phyloP scores from a whole-genome alignment of 2,888 invertebrate species.

The Lamellibrachia satsuma region DNA sequence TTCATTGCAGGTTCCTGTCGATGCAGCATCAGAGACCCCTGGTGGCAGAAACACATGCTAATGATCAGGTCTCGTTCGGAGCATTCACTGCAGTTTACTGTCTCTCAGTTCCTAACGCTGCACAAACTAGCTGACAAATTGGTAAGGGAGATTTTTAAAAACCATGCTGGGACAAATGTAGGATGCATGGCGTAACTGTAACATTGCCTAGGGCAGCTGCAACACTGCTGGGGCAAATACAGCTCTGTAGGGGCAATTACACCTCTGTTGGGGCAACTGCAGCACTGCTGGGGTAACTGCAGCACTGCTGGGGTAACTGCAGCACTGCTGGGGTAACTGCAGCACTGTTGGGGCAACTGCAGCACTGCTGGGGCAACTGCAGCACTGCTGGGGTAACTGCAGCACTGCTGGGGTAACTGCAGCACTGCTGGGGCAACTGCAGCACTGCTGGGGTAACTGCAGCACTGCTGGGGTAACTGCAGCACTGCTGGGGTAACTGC shows the following conservation, averaged over 20 bases:
- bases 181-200: background rate
- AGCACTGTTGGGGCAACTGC: background rate
- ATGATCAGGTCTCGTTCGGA: background rate
- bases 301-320: background rate
- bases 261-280: background rate
- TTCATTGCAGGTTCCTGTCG: slow-evolving; percentile 56
- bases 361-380: background rate
- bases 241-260: background rate
- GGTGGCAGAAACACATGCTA: slow-evolving; percentile 22
- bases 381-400: background rate
- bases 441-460: no score
- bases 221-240: background rate
- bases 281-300: background rate
- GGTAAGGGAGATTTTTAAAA: background rate
- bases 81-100: background rate
- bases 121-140: background rate
- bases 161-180: background rate
- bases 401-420: background rate
- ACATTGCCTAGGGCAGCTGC: background rate
- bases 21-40: slow-evolving; percentile 53
- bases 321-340: background rate
- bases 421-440: no score
- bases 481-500: no score
- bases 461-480: no score
- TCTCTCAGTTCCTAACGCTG: background rate